phyloP scores from a whole-genome alignment of 2,113 vertebrate genomes.

The Oryctolagus cuniculus region DNA sequence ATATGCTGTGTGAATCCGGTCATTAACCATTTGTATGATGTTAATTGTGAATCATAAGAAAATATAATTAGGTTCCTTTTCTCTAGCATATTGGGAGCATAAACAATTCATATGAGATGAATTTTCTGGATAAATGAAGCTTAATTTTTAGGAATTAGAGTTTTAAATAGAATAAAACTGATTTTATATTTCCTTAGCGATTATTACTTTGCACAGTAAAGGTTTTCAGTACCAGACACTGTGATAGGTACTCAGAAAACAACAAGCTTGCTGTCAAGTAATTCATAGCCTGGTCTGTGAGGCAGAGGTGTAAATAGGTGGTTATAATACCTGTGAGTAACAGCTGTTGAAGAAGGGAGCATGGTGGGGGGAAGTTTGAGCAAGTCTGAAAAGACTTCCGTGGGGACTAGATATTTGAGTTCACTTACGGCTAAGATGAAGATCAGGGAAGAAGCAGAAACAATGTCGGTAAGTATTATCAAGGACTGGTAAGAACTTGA shows the following conservation, averaged over 20 bases:
- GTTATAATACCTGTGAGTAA: neutral
- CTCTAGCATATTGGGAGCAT: conserved; percentile 4
- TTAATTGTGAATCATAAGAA: conserved; percentile 9
- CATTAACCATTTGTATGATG: neutral
- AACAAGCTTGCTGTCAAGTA: neutral
- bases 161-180: conserved; percentile 2
- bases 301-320: neutral
- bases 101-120: neutral
- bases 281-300: neutral
- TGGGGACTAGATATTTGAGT: neutral
- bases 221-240: neutral
- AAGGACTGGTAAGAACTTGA: neutral
- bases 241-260: neutral
- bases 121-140: conserved; percentile 15
- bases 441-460: no score
- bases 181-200: neutral
- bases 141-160: neutral
- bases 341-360: neutral
- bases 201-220: neutral
- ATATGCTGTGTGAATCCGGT: neutral
- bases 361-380: neutral
- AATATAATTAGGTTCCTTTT: neutral
- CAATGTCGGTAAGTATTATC: no score
- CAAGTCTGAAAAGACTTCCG: neutral
- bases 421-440: neutral